These are phyloP conservation scores for Leptinotarsa peninsularis DNA, from an alignment of 2,888 invertebrate genomes.

Conservation along the genomic window DNA sequence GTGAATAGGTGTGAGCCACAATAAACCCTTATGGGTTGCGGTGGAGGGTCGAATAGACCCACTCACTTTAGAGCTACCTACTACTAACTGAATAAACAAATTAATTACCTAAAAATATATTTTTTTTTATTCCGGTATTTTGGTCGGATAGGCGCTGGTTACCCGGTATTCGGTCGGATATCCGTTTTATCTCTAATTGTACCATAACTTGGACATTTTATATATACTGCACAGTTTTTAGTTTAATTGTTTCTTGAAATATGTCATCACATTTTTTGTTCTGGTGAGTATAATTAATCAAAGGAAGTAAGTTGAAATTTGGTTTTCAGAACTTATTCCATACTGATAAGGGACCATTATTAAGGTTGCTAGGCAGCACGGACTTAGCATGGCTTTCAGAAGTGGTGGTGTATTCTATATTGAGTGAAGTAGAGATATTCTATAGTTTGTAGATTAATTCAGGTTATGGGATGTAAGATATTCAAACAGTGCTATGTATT, in stretches of 20 bases:
- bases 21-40: no score
- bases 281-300: conserved; percentile 2
- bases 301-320: conserved; percentile 3
- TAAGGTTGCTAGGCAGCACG: conserved; percentile 29
- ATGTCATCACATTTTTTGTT: not conserved
- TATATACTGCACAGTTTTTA: not conserved
- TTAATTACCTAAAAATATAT: no score
- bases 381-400: conserved; percentile 34
- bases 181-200: no score
- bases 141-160: no score
- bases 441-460: conserved; percentile 3
- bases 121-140: no score
- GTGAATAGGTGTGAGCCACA: no score
- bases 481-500: not conserved
- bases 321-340: conserved; percentile 46
- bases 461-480: not conserved
- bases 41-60: no score
- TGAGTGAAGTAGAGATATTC: conserved; percentile 7
- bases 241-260: not conserved
- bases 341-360: conserved; percentile 44
- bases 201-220: no score
- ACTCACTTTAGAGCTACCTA: no score
- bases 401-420: conserved; percentile 19
- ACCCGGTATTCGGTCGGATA: no score
- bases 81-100: no score